Evolutionary conservation across 2,888 invertebrate genomes (phyloP), one percentile per base, ranked within the genome.

Genomic region (Drosophila incognita): DNA sequence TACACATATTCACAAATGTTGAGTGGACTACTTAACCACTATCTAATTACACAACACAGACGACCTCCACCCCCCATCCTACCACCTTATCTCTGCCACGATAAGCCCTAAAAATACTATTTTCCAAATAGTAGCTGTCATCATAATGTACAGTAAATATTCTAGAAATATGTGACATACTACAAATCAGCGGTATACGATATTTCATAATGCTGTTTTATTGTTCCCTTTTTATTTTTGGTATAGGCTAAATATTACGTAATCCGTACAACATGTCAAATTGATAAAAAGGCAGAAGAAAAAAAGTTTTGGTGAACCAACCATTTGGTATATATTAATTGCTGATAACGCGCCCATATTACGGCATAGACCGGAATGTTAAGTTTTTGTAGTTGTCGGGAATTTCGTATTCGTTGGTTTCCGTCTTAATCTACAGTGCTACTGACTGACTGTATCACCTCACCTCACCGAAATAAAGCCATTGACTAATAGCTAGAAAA

Each of bases 341-440:
- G 77, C 79, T 79, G 79, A 79, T 79, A 79, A 79, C 40, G 38
- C 36, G 15, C 8, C 24, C 33, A 54, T 31, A 69, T 79, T 80
- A 79, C 76, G 79, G 69, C 66, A 79, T 72, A 56, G 73, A 8
- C 49, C 54, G 52, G 52, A 67, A 75, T 63, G 66, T 40, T 58
- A 18, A 8, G 36, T 31, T 57, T 40, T 57, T 52, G 18, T 59
- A 57, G 42, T 66, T 66, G 49, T 51, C 35, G 35, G 33, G 27
- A 48, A 60, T 36, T 59, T 56, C 11, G 18, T 38, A 46, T 56
- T 65, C 51, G 46, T 56, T 63, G 18, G n/a, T 60, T 60, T 42
- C 56, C 27, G 46, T 10, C 11, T 63, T 70, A 75, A 79, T 77
- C 80, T 79, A 61, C 6, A 21, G 10, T 27, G 24, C 36, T 65